phyloP scores from a whole-genome alignment of 37 sponge, comb jelly and placozoan species.

The Halichondria panicea region DNA sequence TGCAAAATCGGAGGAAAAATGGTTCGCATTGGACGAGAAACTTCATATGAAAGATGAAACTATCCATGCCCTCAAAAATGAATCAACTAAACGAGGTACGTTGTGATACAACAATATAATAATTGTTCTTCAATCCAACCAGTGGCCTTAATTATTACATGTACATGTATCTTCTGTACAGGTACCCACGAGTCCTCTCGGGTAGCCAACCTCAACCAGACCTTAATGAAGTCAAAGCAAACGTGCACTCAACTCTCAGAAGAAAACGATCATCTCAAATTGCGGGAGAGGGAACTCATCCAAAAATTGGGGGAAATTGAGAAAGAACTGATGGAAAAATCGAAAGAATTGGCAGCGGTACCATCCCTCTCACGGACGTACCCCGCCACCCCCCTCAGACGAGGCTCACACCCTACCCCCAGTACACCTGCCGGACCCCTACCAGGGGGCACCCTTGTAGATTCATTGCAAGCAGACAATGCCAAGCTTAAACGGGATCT shows the following conservation, averaged over 20 bases:
- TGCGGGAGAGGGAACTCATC: constrained; percentile 22
- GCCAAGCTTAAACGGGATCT: constrained; percentile 48
- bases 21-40: constrained; percentile 1
- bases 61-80: constrained; percentile 3
- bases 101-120: no score
- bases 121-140: no score
- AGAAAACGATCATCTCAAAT: constrained; percentile 20
- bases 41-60: constrained; percentile 24
- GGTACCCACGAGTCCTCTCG: constrained; percentile 37
- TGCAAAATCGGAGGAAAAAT: constrained; percentile 47
- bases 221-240: constrained; percentile 48
- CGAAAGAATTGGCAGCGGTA: neutral
- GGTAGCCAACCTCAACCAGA: constrained; percentile 51
- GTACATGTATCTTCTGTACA: no score
- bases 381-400: neutral
- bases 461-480: constrained; percentile 29
- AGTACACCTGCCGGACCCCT: constrained; percentile 22
- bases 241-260: constrained; percentile 30
- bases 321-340: constrained; percentile 1
- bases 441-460: constrained; percentile 37
- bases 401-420: neutral
- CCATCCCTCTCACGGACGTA: neutral
- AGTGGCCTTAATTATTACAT: no score
- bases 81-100: constrained; percentile 7
- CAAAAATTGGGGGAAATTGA: constrained; percentile 16